Base-by-base conservation (phyloP, 1,140 invertebrate genomes). In the Tachypleus tridentatus region DNA sequence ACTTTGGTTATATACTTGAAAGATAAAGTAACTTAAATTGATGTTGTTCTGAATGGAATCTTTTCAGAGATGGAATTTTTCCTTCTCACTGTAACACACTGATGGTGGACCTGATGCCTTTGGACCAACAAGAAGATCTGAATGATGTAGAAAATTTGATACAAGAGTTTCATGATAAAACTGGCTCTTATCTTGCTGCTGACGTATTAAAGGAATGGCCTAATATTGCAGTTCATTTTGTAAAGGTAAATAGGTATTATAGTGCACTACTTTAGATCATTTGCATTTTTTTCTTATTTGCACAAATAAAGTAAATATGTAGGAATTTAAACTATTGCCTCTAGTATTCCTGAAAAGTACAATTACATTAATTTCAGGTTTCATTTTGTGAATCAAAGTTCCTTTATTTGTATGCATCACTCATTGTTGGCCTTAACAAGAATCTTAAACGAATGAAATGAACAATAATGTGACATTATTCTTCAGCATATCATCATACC, bases 161-260 rank as follows among this genome's bases (percentile, higher is more conserved):
- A 4, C 77, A 83, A 70, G 92, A 98, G 75, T 99, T 99, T 75
- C 80, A 87, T 51, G 81, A 88, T 50, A 88, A 93, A 74, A 99
- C 97, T 49, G 92, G 85, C 67, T 98, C 95, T 3, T 73, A 87
- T 62, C 83, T 98, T 63, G 95, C 93, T 47, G 76, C 84, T 70
- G 29, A 29, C 2, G 2, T 29, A 29, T 76, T 98, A 0, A 79
- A 85, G 52, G 84, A 88, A 62, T 98, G 95, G 91, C 85, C 89
- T 3, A 81, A 81, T 67, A 82, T 85, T 51, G 6, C 58, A 8
- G 82, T 83, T 50, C 82, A 87, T 73, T 97, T 99, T 76, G 82
- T 97, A 56, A 99, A 99, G 82, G 92, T 85, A 63, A 51, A 29
- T 29, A 29, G 29, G 29, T 29, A 29, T 29, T 29, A 29, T 29